Conservation (phyloP, 2,113 vertebrate genomes). For the Heloderma charlesbogerti region DNA sequence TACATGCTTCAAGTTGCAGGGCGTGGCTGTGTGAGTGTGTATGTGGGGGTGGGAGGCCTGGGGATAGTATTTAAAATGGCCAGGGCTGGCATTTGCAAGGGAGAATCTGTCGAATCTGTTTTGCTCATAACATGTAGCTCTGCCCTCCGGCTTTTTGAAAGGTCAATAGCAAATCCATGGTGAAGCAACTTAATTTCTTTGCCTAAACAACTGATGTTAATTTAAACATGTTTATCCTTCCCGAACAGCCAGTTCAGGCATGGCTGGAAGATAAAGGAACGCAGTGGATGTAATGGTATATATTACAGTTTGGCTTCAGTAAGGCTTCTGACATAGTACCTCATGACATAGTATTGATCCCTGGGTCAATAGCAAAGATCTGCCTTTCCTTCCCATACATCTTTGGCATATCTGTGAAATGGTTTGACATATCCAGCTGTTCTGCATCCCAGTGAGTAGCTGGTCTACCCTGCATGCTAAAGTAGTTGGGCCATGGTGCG, state of each 20-base stretch:
- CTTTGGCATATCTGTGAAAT: not conserved
- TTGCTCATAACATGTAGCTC: not conserved
- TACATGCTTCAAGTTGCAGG: not conserved
- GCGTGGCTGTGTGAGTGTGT: not conserved
- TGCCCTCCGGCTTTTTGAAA: not conserved
- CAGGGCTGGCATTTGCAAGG: not conserved
- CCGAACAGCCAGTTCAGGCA: not conserved
- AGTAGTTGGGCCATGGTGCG: not conserved
- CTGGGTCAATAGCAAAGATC: not conserved
- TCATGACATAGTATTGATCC: not conserved
- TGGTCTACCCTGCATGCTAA: not conserved
- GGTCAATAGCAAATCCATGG: not conserved
- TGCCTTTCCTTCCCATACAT: not conserved
- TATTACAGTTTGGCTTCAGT: not conserved
- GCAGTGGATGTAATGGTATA: not conserved
- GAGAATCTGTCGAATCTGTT: not conserved
- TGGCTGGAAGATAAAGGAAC: not conserved
- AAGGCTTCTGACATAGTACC: not conserved
- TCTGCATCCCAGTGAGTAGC: not conserved
- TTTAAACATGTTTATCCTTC: not conserved
- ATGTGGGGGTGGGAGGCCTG: too few species aligned
- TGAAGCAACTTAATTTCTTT: slow-evolving; percentile 3
- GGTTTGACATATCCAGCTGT: not conserved
- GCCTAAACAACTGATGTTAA: not conserved
- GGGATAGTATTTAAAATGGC: not conserved